phyloP scores from a whole-genome alignment of 2,888 invertebrate genomes.

The Hirtodrosophila cameraria region DNA sequence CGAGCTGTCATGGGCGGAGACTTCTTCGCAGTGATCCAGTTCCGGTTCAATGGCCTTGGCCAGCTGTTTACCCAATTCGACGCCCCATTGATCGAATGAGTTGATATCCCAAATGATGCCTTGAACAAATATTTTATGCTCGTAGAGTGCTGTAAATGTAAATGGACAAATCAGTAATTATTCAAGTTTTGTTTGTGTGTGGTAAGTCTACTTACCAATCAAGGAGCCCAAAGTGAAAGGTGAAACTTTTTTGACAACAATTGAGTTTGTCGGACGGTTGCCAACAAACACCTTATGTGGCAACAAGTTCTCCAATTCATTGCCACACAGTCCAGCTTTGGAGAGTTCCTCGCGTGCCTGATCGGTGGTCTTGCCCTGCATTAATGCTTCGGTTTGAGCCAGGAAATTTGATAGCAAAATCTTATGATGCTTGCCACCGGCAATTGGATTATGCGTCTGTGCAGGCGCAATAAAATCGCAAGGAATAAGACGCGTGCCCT shows the following conservation, averaged over 20 bases:
- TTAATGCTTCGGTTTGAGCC: conserved; percentile 99
- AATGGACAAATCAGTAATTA: conserved; percentile 3
- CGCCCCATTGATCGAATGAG: conserved; percentile 99
- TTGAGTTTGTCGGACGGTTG: conserved; percentile 98
- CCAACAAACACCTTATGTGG: conserved; percentile 99
- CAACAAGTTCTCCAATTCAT: conserved; percentile 90
- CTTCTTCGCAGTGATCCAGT: conserved; percentile 87
- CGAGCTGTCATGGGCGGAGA: conserved; percentile 93
- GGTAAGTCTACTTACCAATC: conserved; percentile 88
- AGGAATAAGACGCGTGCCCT: conserved; percentile 92
- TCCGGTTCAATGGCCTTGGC: conserved; percentile 99
- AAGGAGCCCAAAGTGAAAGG: conserved; percentile 97
- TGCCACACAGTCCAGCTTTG: conserved; percentile 90
- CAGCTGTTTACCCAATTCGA: conserved; percentile 98
- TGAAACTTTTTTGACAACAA: conserved; percentile 94
- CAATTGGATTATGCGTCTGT: conserved; percentile 94
- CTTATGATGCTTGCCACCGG: conserved; percentile 94
- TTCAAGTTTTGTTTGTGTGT: no score
- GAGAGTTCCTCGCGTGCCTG: conserved; percentile 91
- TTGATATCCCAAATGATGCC: conserved; percentile 99
- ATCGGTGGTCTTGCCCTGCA: conserved; percentile 88
- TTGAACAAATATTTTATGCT: conserved; percentile 99
- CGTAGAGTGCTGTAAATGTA: conserved; percentile 95
- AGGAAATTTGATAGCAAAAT: conserved; percentile 98
- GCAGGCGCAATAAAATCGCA: conserved; percentile 98